Percentiles rank a stretch among this genome's conserved stretches.
Conservation (phyloP, 2,797 vertebrate species). For the Gallinago solitaria region DNA sequence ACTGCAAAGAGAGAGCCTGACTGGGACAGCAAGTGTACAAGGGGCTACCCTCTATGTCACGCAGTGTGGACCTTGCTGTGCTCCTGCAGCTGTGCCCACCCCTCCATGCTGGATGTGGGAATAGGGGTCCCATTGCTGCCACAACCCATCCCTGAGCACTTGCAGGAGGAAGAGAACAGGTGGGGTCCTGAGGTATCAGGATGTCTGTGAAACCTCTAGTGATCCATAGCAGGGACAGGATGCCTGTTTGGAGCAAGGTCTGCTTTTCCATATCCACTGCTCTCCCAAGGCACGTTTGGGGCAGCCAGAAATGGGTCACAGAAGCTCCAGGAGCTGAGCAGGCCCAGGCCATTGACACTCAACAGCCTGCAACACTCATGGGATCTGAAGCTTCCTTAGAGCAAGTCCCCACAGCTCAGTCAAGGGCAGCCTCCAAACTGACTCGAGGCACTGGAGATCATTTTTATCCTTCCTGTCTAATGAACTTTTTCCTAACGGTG, state of each 20-base stretch:
- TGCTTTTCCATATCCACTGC: not conserved
- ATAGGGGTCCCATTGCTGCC: not conserved
- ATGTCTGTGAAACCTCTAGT: not conserved
- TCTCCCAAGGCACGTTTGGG: not conserved
- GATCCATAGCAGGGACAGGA: not conserved
- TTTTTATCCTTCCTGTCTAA: not conserved
- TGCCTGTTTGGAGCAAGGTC: not conserved
- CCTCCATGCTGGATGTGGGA: not conserved
- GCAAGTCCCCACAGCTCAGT: not conserved
- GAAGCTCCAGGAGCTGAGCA: not conserved
- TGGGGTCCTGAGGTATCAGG: not conserved
- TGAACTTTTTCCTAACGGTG: not conserved
- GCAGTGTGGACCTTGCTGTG: not conserved
- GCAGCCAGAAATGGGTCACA: not conserved
- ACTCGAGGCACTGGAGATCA: not conserved
- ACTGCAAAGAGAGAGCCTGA: not conserved
- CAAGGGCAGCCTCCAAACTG: not conserved
- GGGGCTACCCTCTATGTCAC: not conserved
- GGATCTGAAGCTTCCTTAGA: not conserved
- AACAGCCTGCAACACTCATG: rapidly evolving
- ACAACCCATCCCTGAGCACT: not conserved
- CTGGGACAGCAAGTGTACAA: not conserved
- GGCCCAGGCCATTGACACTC: not conserved
- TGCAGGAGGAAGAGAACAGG: not conserved
- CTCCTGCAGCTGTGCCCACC: not conserved